These are phyloP conservation scores for Drosophila birchii DNA, from an alignment of 2,888 invertebrate genomes.

Conservation along the genomic window DNA sequence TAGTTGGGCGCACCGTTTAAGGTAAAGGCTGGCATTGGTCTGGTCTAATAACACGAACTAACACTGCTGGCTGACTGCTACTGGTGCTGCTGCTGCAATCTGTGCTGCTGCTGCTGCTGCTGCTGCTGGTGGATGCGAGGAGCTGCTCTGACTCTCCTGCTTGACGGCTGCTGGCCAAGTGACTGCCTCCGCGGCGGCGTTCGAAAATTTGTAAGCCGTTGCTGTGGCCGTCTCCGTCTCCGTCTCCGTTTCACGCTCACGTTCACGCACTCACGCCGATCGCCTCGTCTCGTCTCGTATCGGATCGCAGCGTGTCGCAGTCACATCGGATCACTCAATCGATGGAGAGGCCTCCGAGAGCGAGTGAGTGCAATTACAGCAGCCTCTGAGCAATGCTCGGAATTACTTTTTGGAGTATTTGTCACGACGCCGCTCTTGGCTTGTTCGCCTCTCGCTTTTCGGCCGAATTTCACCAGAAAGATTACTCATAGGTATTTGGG, in stretches of 20 bases:
- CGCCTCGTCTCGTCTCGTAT: background rate
- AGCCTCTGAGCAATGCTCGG: slow-evolving; percentile 13
- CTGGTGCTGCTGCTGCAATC: background rate
- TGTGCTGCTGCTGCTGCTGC: slow-evolving; percentile 1
- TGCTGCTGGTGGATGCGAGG: background rate
- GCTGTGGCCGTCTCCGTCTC: slow-evolving; percentile 36
- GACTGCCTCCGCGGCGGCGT: slow-evolving; percentile 40
- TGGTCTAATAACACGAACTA: slow-evolving; percentile 17
- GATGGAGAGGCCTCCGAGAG: slow-evolving; percentile 40
- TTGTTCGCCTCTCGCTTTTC: slow-evolving; percentile 30
- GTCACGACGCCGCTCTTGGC: slow-evolving; percentile 9
- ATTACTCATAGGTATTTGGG: slow-evolving; percentile 75
- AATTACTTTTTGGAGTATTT: slow-evolving; percentile 14
- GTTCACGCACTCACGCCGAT: slow-evolving; percentile 24
- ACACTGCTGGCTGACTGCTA: slow-evolving; percentile 3
- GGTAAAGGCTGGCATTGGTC: slow-evolving; percentile 43
- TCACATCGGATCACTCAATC: slow-evolving; percentile 31
- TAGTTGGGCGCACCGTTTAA: slow-evolving; percentile 34
- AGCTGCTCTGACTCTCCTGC: slow-evolving; percentile 22
- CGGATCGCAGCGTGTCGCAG: background rate
- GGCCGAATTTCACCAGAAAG: slow-evolving; percentile 79
- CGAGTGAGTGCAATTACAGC: slow-evolving; percentile 31
- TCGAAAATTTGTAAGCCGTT: slow-evolving; percentile 42
- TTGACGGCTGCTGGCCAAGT: slow-evolving; percentile 50
- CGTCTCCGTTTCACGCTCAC: slow-evolving; percentile 5